These are phyloP conservation scores for Sebastes fasciatus DNA, from an alignment of 2,113 vertebrate species.

Conservation along the genomic window DNA sequence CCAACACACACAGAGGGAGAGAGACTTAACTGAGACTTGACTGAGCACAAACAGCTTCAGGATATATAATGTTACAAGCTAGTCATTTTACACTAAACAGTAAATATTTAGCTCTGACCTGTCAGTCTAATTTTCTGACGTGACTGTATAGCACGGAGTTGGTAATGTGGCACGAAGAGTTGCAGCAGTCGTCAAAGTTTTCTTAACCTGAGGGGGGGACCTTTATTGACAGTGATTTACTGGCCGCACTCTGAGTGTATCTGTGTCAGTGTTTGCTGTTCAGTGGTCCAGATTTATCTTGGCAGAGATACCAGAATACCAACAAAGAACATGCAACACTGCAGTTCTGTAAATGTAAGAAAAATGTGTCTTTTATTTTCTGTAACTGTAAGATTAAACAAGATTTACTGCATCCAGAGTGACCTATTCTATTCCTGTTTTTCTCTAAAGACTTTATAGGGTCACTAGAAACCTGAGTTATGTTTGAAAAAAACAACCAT, in stretches of 20 bases:
- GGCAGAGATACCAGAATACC: not conserved
- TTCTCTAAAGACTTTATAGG: too few relatives aligned
- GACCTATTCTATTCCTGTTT: not conserved
- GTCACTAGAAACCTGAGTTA: too few relatives aligned
- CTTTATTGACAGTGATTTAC: conserved; percentile 21
- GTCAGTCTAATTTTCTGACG: not conserved
- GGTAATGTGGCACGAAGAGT: not conserved
- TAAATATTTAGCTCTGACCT: not conserved
- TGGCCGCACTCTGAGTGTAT: not conserved
- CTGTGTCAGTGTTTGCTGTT: conserved; percentile 23
- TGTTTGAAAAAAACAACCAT: too few relatives aligned
- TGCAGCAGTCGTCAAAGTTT: not conserved
- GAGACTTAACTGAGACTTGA: too few relatives aligned
- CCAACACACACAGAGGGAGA: not conserved
- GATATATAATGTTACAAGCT: not conserved
- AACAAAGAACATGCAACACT: not conserved
- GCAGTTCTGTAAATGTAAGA: not conserved
- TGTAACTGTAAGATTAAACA: not conserved
- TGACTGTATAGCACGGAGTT: not conserved
- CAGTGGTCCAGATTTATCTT: not conserved
- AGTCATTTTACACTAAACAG: not conserved
- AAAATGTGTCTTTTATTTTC: not conserved
- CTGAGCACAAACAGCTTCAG: not conserved
- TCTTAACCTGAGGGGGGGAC: not conserved
- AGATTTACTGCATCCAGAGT: not conserved